These are phyloP conservation scores for Hypotaenidia philippensis DNA, from an alignment of 2,797 vertebrate species.

Conservation along the genomic window DNA sequence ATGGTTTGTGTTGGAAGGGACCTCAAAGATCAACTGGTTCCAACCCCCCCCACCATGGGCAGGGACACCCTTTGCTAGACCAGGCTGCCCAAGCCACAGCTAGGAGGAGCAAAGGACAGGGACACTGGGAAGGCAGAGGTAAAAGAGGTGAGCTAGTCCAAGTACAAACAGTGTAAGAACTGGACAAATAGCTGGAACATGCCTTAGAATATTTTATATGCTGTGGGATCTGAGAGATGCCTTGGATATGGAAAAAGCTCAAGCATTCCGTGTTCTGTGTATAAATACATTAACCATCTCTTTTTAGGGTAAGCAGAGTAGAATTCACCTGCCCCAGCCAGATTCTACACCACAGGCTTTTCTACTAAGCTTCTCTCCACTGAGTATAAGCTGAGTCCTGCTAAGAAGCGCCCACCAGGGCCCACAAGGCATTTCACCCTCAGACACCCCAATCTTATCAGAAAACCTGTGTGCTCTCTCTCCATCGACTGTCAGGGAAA, in stretches of 20 bases:
- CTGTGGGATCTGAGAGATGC: background rate
- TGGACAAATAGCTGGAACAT: background rate
- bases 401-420: background rate
- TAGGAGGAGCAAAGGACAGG: background rate
- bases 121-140: background rate
- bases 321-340: background rate
- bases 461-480: background rate
- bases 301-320: background rate
- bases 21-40: too few relatives aligned
- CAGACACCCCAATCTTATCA: background rate
- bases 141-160: background rate
- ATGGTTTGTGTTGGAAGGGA: too few relatives aligned
- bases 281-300: background rate
- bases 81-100: background rate
- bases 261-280: background rate
- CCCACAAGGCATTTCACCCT: fast-evolving
- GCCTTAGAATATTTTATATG: background rate
- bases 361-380: background rate
- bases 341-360: background rate
- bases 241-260: background rate
- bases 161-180: background rate
- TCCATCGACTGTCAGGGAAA: background rate
- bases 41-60: too few relatives aligned
- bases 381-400: background rate
- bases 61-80: too few relatives aligned